These are phyloP conservation scores for Xiphophorus maculatus DNA, from an alignment of 2,113 vertebrate species.

Conservation along the genomic window DNA sequence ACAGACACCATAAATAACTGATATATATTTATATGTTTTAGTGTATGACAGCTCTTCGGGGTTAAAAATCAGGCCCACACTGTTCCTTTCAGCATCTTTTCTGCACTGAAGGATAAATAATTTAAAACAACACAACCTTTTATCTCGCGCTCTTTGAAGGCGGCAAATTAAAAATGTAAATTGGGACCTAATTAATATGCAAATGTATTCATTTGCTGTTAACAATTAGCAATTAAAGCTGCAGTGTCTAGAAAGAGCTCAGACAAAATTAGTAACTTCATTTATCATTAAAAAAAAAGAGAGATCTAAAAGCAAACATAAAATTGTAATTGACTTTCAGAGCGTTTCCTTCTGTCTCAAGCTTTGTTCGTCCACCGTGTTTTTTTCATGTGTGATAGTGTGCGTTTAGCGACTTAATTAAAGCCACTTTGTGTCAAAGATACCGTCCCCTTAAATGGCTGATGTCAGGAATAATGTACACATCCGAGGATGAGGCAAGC, in stretches of 20 bases:
- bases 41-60: slow-evolving; percentile 73
- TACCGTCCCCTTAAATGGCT: slow-evolving; percentile 51
- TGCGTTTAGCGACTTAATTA: slow-evolving; percentile 64
- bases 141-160: slow-evolving; percentile 99
- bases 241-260: slow-evolving; percentile 99
- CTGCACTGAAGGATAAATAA: slow-evolving; percentile 99
- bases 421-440: slow-evolving; percentile 65
- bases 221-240: slow-evolving; percentile 99
- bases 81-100: slow-evolving; percentile 98
- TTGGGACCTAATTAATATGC: slow-evolving; percentile 99
- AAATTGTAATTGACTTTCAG: slow-evolving; percentile 95
- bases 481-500: slow-evolving; percentile 6
- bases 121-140: slow-evolving; percentile 99
- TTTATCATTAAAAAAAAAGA: slow-evolving; percentile 96
- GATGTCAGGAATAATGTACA: slow-evolving; percentile 55
- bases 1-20: slow-evolving; percentile 29
- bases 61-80: slow-evolving; percentile 90
- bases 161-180: slow-evolving; percentile 99
- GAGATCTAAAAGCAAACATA: slow-evolving; percentile 88
- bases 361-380: slow-evolving; percentile 71
- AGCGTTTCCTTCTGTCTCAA: slow-evolving; percentile 83
- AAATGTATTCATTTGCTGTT: slow-evolving; percentile 99
- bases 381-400: slow-evolving; percentile 41
- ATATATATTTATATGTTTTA: slow-evolving; percentile 26
- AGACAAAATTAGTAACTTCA: slow-evolving; percentile 99